Conservation (phyloP, 2,113 vertebrate genomes). For the Apteryx owenii region DNA sequence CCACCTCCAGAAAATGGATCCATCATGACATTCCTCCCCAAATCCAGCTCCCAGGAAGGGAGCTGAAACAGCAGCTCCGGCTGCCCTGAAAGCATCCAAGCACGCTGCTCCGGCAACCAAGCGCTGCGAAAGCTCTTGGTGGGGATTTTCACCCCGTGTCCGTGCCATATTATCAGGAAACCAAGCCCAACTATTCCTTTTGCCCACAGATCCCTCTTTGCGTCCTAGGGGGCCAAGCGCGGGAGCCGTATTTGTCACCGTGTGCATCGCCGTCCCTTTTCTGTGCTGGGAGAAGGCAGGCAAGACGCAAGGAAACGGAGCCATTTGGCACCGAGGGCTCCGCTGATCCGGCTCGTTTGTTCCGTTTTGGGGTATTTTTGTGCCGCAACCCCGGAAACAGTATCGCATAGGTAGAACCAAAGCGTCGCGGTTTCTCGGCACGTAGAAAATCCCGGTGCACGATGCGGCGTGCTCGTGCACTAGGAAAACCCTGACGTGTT, state of each 20-base stretch:
- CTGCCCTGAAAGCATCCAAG: not conserved
- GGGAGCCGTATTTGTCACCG: accelerated
- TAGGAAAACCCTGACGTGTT: accelerated
- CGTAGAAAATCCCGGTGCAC: accelerated
- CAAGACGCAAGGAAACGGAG: not conserved
- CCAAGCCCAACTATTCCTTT: not conserved
- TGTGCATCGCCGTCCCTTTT: accelerated
- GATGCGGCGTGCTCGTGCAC: accelerated
- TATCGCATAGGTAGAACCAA: not conserved
- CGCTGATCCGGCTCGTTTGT: accelerated
- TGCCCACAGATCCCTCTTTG: not conserved
- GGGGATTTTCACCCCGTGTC: not conserved
- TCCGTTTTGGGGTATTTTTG: not conserved
- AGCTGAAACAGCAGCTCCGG: not conserved
- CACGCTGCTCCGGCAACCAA: accelerated
- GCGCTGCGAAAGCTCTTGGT: accelerated
- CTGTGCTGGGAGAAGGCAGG: accelerated
- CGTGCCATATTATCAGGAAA: accelerated
- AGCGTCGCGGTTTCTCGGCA: accelerated
- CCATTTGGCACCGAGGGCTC: not conserved
- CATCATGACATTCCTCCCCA: not conserved
- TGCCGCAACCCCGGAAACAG: not conserved
- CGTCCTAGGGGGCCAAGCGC: not conserved
- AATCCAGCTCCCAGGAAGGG: not conserved
- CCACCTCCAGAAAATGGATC: not conserved